Evolutionary conservation across 2,797 vertebrate genomes (phyloP), one percentile per base, ranked within the genome.

Genomic region (Champsocephalus gunnari): DNA sequence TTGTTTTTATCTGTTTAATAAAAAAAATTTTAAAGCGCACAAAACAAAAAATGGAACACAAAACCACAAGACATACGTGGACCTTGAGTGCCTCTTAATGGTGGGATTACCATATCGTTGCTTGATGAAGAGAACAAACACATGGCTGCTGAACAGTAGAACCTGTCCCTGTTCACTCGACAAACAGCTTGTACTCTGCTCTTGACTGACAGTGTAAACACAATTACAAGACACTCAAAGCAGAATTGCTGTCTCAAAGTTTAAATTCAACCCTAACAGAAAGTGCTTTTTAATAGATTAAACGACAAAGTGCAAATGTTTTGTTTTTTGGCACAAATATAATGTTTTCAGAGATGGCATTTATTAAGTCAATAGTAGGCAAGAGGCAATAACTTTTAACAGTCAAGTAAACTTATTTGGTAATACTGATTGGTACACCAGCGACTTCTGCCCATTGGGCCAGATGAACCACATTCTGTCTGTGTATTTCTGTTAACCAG

Each of bases 401-500:
- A 59, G 13, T 66, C 60, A 44, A 9, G 24, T 41, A 54, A 71
- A 72, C 28, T 47, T 59, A 19, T 56, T 70, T 69, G 38, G 47
- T 56, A 32, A 14, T 45, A 28, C 44, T 50, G 17, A 66, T 65
- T 28, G 28, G 28, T 38, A 38, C 58, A 56, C 24, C 53, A 47
- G 28, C 1, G 3, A 57, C 61, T 54, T 75, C 48, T 50, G 43
- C 72, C 55, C 48, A 64, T 43, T 32, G 13, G 32, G 7, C 59
- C 66, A 71, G 69, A 85, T 61, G 59, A 76, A 77, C 47, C 51
- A 54, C 32, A 68, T 76, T 64, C 48, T 47, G 47, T 81, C 34
- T 79, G 51, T 80, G 72, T 64, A 21, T 66, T 67, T 78, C 70
- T 83, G 70, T 67, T 67, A 74, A 72, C 73, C 85, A 87, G 77